These are phyloP conservation scores for Menidia menidia DNA, from an alignment of 2,797 vertebrate species.

Conservation along the genomic window DNA sequence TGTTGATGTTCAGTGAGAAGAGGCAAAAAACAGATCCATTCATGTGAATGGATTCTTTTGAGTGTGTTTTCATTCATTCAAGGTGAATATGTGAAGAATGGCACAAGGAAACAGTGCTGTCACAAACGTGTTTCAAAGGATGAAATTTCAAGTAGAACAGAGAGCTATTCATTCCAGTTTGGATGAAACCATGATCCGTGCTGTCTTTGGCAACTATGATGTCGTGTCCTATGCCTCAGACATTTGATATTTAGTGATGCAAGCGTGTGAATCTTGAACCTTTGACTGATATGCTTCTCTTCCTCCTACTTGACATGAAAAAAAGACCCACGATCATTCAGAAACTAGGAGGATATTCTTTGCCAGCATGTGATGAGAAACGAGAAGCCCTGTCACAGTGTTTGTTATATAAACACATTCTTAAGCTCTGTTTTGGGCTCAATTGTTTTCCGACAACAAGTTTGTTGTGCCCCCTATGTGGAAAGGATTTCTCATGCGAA, in stretches of 20 bases:
- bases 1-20: slow-evolving; percentile 15
- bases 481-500: slow-evolving; percentile 74
- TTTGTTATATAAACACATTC: slow-evolving; percentile 65
- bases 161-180: slow-evolving; percentile 21
- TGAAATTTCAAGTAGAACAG: slow-evolving; percentile 49
- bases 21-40: slow-evolving; percentile 58
- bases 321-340: background rate
- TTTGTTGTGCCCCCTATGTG: slow-evolving; percentile 59
- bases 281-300: background rate
- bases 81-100: slow-evolving; percentile 28
- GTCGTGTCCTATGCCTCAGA: slow-evolving; percentile 13
- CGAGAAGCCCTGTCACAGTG: slow-evolving; percentile 46
- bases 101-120: slow-evolving; percentile 19
- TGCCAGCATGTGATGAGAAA: slow-evolving; percentile 28
- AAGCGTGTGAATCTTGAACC: slow-evolving; percentile 2
- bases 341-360: slow-evolving; percentile 24
- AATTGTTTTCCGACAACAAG: slow-evolving; percentile 49
- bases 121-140: slow-evolving; percentile 36
- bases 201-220: slow-evolving; percentile 32
- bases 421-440: slow-evolving; percentile 36
- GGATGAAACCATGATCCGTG: slow-evolving; percentile 28
- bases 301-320: slow-evolving; percentile 23
- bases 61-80: slow-evolving; percentile 44
- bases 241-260: slow-evolving; percentile 2
- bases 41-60: slow-evolving; percentile 64